Evolutionary conservation across 2,113 vertebrate species (phyloP).

Genomic region (Hydropotes inermis): DNA sequence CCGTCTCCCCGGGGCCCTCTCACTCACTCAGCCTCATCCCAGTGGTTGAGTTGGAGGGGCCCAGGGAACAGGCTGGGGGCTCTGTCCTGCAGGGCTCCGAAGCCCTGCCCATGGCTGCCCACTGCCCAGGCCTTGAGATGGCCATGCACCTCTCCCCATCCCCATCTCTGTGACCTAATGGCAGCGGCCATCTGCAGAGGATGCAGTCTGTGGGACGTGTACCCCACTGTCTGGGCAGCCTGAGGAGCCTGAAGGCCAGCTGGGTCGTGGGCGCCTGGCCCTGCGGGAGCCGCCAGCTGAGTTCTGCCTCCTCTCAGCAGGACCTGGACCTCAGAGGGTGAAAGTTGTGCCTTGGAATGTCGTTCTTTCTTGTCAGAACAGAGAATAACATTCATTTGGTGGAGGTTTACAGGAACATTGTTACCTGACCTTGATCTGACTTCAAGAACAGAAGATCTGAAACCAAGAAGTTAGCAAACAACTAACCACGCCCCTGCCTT

Average conservation of each 20-base stretch:
- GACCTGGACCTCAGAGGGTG: background rate
- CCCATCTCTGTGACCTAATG: background rate
- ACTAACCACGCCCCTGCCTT: background rate
- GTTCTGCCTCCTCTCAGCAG: background rate
- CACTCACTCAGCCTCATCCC: background rate
- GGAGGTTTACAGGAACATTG: background rate
- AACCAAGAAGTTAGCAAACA: background rate
- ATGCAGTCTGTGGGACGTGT: background rate
- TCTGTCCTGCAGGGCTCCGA: background rate
- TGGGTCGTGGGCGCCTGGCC: background rate
- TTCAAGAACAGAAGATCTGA: background rate
- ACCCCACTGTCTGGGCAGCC: background rate
- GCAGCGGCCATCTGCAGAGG: background rate
- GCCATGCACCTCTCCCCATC: background rate
- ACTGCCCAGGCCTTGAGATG: background rate
- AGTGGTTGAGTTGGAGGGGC: background rate
- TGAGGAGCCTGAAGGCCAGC: background rate
- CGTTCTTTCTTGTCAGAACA: background rate
- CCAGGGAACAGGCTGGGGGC: background rate
- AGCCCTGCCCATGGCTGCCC: background rate
- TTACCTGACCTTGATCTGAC: background rate
- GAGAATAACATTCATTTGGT: background rate
- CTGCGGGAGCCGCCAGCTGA: background rate
- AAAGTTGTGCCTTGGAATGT: background rate
- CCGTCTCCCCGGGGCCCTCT: background rate